Base-by-base conservation (phyloP, 2,888 invertebrate genomes). In the Drosophila aldrichi region DNA sequence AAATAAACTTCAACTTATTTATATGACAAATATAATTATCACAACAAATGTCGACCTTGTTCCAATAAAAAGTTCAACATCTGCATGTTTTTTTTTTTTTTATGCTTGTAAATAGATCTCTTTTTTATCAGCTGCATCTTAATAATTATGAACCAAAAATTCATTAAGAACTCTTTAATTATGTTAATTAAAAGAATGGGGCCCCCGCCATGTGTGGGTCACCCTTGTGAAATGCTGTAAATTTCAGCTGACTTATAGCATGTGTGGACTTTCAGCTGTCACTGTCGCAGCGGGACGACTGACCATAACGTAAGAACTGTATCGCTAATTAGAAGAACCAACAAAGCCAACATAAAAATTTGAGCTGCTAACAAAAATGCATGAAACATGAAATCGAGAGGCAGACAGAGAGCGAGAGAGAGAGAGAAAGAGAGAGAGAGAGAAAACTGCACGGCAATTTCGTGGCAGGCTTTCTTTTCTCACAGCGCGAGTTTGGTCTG, bases 251-350 rank as follows among this genome's bases (percentile, higher is more conserved):
- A 55, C 48, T 75, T 70, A 69, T 59, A 40, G 62, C 64, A 58
- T 80, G 83, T 83, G 70, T 70, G 44, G 63, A 73, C 65, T 79
- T 64, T 63, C 48, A 46, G 87, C 70, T 88, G 83, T 80, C 80
- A 68, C 40, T 66, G 48, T 61, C 63, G 29, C 86, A 65, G 82
- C 88, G 67, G 75, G 88, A 59, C n/a, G 14, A 48, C 59, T 55
- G 48, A 43, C 41, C 51, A 63, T 60, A 65, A 60, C 48, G 57
- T 43, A 18, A 57, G 70, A 70, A 73, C 64, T 51, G 59, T 54
- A 61, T 46, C 62, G 82, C 85, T 85, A 85, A 85, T 85, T 81
- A 85, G 66, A 73, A 72, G 56, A 73, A 61, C 59, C 59, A 70
- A 58, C 62, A 65, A 25, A 75, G n/a, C 18, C 20, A 25, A 65